phyloP scores from a whole-genome alignment of 2,888 invertebrate genomes.

The Lepidocyrtinus sp. region DNA sequence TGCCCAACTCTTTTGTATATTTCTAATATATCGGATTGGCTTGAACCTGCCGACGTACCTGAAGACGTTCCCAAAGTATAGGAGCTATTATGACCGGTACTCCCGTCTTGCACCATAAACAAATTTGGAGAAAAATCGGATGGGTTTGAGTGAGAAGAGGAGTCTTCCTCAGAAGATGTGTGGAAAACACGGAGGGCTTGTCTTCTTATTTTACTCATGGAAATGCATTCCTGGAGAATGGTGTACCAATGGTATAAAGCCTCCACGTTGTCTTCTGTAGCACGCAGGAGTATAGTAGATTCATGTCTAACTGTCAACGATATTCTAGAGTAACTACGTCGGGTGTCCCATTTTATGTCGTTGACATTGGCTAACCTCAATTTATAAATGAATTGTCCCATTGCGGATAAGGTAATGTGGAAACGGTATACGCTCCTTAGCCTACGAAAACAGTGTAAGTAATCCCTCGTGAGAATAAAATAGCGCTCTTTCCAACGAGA shows the following conservation, averaged over 20 bases:
- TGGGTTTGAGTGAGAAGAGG: constrained; percentile 11
- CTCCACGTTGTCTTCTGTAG: constrained; percentile 72
- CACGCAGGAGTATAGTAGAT: constrained; percentile 74
- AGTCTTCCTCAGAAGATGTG: constrained; percentile 71
- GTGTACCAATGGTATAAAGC: constrained; percentile 80
- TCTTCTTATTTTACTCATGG: constrained; percentile 78
- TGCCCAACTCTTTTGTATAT: constrained; percentile 41
- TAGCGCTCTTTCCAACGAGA: constrained; percentile 81
- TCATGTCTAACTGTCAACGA: constrained; percentile 74
- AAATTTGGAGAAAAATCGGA: constrained; percentile 6
- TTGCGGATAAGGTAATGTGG: constrained; percentile 76
- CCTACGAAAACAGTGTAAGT: constrained; percentile 79
- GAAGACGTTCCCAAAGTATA: constrained; percentile 47
- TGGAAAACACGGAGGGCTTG: constrained; percentile 76
- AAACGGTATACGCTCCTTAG: constrained; percentile 73
- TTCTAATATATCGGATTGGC: constrained; percentile 47
- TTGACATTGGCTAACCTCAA: constrained; percentile 79
- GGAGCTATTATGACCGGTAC: constrained; percentile 28
- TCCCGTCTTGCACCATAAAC: constrained; percentile 13
- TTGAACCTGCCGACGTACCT: constrained; percentile 28
- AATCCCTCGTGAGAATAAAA: constrained; percentile 79
- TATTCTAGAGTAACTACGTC: constrained; percentile 78
- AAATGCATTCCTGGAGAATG: constrained; percentile 78
- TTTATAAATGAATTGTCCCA: constrained; percentile 81
- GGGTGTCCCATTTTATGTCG: constrained; percentile 79